Evolutionary conservation across 2,113 vertebrate species (phyloP).

Genomic region (Rana temporaria): DNA sequence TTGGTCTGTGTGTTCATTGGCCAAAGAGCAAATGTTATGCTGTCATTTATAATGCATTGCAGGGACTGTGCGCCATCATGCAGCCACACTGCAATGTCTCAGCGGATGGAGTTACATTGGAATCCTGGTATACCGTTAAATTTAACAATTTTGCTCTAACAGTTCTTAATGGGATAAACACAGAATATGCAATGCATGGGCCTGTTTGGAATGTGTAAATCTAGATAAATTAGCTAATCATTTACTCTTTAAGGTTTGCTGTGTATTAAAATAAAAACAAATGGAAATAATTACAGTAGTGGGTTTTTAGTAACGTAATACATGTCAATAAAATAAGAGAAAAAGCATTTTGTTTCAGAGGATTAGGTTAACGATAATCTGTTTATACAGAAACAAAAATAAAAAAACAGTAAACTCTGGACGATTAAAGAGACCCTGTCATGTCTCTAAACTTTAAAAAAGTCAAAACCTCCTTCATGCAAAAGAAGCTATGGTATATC

Average conservation of each 20-base stretch:
- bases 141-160: not conserved
- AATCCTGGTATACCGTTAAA: not conserved
- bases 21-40: not conserved
- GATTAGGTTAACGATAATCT: not conserved
- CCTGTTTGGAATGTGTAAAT: not conserved
- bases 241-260: not conserved
- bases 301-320: not conserved
- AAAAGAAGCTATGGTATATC: too few species aligned
- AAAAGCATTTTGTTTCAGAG: not conserved
- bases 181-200: not conserved
- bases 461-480: too few species aligned
- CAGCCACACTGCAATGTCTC: not conserved
- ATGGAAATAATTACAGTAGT: conserved; percentile 9
- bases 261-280: conserved; percentile 13
- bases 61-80: not conserved
- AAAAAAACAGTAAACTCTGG: too few species aligned
- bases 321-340: not conserved
- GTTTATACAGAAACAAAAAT: not conserved
- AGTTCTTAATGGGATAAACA: conserved; percentile 16
- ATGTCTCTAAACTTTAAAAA: too few species aligned
- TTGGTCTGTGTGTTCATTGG: conserved; percentile 2
- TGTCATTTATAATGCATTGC: conserved; percentile 5
- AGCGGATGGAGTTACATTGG: not conserved
- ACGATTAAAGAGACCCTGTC: too few species aligned
- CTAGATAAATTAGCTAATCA: not conserved